phyloP scores from a whole-genome alignment of 2,113 vertebrate genomes.

The Cynocephalus volans region DNA sequence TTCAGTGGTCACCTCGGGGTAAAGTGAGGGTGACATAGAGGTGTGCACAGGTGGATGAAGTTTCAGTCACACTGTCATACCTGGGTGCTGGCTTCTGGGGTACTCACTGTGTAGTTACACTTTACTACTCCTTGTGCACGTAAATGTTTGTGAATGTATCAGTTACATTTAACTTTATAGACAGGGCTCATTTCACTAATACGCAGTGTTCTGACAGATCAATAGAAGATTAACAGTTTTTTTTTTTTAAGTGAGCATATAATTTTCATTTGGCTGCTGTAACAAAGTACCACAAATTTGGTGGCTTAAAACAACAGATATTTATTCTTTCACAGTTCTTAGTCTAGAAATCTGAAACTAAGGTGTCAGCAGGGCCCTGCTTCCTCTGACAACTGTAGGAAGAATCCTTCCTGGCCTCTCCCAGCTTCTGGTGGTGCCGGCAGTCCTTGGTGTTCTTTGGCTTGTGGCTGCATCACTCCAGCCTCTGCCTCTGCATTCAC shows the following conservation, averaged over 20 bases:
- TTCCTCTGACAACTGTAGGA: background rate
- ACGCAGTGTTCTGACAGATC: background rate
- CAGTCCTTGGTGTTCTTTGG: background rate
- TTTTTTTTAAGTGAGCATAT: background rate
- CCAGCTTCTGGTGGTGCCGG: background rate
- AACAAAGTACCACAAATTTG: too few species aligned
- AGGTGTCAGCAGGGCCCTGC: background rate
- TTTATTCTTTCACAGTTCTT: too few species aligned
- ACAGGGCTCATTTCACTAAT: background rate
- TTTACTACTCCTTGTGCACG: background rate
- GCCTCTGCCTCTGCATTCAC: background rate
- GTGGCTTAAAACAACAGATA: background rate
- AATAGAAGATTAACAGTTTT: background rate
- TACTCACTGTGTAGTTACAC: too few species aligned
- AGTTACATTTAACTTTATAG: background rate
- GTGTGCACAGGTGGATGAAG: too few species aligned
- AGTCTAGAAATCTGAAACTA: background rate
- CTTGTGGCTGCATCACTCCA: accelerated
- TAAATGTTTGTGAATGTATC: background rate
- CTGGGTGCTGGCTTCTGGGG: background rate
- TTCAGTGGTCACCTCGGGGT: background rate
- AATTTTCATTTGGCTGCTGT: background rate
- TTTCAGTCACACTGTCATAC: background rate
- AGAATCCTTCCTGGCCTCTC: accelerated
- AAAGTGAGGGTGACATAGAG: background rate